Conservation (phyloP, 1,140 invertebrate genomes). For the Ladona fulva region DNA sequence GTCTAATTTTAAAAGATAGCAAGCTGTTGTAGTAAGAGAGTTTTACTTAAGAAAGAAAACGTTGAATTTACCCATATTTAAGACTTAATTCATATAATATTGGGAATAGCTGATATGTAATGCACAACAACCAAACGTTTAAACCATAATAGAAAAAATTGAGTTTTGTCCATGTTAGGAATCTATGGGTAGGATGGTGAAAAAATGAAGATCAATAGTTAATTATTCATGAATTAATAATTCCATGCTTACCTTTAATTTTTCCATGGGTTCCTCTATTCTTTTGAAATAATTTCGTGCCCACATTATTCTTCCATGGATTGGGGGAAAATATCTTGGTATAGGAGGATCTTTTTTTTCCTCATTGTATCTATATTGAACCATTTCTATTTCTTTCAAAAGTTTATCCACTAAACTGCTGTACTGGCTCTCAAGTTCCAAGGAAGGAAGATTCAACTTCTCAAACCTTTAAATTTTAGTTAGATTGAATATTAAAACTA, state of each 20-base stretch:
- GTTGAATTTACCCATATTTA: no score
- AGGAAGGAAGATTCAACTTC: conserved; percentile 52
- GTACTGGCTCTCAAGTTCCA: conserved; percentile 59
- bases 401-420: conserved; percentile 53
- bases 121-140: no score
- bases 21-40: no score
- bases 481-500: background rate
- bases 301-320: conserved; percentile 59
- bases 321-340: conserved; percentile 54
- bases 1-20: no score
- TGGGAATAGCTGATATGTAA: no score
- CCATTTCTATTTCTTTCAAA: conserved; percentile 51
- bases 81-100: no score
- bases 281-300: conserved; percentile 55
- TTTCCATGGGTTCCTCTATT: conserved; percentile 53
- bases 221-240: no score
- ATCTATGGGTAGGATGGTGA: no score
- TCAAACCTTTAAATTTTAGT: conserved; percentile 45
- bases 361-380: conserved; percentile 61
- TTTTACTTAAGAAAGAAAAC: no score
- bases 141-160: no score
- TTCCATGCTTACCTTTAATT: conserved; percentile 46
- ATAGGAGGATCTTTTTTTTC: conserved; percentile 53
- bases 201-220: no score
- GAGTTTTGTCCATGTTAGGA: no score